Evolutionary conservation across 2,113 vertebrate species (phyloP).

Genomic region (Oplegnathus fasciatus): DNA sequence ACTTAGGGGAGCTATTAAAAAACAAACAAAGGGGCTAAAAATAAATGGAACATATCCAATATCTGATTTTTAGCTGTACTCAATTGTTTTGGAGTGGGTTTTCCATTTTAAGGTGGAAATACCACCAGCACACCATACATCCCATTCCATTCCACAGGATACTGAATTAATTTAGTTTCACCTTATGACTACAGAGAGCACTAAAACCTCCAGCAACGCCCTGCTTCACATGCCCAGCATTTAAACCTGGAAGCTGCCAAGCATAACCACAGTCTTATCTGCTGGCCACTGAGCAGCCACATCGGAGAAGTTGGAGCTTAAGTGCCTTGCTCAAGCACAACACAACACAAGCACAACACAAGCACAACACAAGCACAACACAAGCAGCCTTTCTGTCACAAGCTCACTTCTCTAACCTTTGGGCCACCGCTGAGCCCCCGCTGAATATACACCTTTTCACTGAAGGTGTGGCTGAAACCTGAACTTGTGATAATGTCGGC

Average conservation of each 20-base stretch:
- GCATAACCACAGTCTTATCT: constrained; percentile 10
- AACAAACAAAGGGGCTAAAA: neutral
- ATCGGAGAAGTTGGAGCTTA: neutral
- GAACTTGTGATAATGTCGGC: neutral
- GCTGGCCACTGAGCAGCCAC: neutral
- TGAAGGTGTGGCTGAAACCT: constrained; percentile 26
- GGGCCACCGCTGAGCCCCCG: neutral
- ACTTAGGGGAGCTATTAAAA: neutral
- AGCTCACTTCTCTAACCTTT: neutral
- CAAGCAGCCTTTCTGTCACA: neutral
- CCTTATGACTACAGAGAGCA: neutral
- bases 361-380: constrained; percentile 8
- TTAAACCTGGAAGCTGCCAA: neutral
- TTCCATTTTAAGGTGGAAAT: neutral
- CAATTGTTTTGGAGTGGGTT: neutral
- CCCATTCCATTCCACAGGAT: neutral
- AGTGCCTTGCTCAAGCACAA: neutral
- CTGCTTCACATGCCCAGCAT: neutral
- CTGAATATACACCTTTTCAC: constrained; percentile 9
- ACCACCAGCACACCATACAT: neutral
- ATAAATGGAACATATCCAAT: neutral
- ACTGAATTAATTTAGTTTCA: neutral
- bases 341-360: constrained; percentile 13
- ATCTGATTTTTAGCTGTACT: neutral
- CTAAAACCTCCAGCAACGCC: neutral